Evolutionary conservation across 2,113 vertebrate genomes (phyloP).

Genomic region (Ochotona curzoniae): DNA sequence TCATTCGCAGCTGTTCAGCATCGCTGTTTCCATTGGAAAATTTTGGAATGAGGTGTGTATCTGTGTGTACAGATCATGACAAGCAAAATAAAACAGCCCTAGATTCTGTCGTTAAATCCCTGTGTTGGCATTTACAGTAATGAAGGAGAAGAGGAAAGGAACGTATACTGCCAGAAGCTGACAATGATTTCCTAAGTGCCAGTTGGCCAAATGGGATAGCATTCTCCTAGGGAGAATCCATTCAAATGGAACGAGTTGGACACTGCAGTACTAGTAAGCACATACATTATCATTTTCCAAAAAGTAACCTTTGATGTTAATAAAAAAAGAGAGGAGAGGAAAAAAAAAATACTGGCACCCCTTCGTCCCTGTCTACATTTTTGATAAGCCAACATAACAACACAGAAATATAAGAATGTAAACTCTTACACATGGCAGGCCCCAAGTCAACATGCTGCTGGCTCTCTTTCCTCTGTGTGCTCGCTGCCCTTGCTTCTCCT

Average conservation of each 20-base stretch:
- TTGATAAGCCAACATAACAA: slow-evolving; percentile 5
- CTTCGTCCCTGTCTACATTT: slow-evolving; percentile 46
- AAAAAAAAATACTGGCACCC: neutral
- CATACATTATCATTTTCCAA: slow-evolving; percentile 34
- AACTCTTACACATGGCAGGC: neutral
- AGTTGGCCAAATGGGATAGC: slow-evolving; percentile 36
- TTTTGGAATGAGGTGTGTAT: neutral
- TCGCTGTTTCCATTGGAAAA: slow-evolving; percentile 30
- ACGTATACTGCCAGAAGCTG: slow-evolving; percentile 5
- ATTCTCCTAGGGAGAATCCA: slow-evolving; percentile 53
- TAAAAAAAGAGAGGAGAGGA: neutral
- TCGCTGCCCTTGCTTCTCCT: neutral
- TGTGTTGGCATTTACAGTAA: slow-evolving; percentile 14
- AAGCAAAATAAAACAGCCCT: slow-evolving; percentile 26
- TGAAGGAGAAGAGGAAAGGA: neutral
- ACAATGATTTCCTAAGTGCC: slow-evolving; percentile 53
- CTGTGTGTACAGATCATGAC: neutral
- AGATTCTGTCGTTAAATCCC: slow-evolving; percentile 43
- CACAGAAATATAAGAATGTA: slow-evolving; percentile 15
- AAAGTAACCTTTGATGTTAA: slow-evolving; percentile 8
- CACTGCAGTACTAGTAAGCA: slow-evolving; percentile 1
- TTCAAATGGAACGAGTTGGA: slow-evolving; percentile 40
- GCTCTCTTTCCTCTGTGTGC: neutral
- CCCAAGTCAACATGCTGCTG: neutral
- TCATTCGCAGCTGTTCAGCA: neutral